phyloP scores from a whole-genome alignment of 2,888 invertebrate species.

The Mesoligia furuncula region DNA sequence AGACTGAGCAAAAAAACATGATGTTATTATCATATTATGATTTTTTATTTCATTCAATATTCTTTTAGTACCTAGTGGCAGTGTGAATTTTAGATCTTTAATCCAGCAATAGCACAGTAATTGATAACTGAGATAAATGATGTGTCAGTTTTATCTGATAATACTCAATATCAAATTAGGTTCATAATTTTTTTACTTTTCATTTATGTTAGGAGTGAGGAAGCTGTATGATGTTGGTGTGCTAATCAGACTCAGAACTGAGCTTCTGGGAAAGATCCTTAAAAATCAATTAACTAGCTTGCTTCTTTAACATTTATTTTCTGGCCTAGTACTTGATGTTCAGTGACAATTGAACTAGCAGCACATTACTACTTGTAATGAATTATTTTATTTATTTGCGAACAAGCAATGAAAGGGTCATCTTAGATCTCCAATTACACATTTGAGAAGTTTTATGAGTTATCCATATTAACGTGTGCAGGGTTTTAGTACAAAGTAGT shows the following conservation, averaged over 20 bases:
- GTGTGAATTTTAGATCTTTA: constrained; percentile 6
- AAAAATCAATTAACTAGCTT: background rate
- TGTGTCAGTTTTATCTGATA: constrained; percentile 17
- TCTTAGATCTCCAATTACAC: background rate
- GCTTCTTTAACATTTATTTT: background rate
- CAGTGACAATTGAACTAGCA: background rate
- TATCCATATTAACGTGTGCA: background rate
- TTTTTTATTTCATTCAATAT: background rate
- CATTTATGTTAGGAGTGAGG: background rate
- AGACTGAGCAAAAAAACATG: background rate
- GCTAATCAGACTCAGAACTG: background rate
- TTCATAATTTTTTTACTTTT: constrained; percentile 7
- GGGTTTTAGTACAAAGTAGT: too few relatives aligned
- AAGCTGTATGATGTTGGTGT: background rate
- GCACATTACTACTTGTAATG: background rate
- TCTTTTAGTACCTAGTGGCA: constrained; percentile 5
- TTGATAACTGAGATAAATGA: constrained; percentile 21
- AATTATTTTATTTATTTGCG: background rate
- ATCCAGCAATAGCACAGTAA: constrained; percentile 6
- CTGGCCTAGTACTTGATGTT: background rate
- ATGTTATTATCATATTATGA: background rate
- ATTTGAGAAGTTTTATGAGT: background rate
- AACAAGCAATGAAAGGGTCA: background rate
- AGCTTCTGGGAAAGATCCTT: background rate
- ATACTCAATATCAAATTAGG: constrained; percentile 12